These are phyloP conservation scores for Lophochroa leadbeateri DNA, from an alignment of 2,113 vertebrate species.

Conservation along the genomic window DNA sequence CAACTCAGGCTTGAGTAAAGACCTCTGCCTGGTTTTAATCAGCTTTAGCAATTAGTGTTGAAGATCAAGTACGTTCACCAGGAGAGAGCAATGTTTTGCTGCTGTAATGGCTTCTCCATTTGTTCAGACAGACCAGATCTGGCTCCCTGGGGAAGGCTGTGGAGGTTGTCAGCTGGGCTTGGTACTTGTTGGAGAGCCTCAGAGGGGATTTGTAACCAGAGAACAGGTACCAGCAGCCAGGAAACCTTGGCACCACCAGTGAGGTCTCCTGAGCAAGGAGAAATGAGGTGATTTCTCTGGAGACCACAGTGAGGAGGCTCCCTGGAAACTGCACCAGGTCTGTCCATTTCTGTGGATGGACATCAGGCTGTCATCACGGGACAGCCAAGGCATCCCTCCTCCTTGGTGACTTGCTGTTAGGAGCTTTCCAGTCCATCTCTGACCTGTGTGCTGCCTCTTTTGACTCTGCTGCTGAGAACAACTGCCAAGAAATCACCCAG, in stretches of 20 bases:
- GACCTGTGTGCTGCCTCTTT: slow-evolving; percentile 71
- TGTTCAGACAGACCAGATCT: neutral
- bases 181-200: neutral
- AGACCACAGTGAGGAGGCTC: neutral
- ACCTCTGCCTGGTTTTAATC: neutral
- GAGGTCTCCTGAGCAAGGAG: neutral
- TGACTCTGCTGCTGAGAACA: slow-evolving; percentile 69
- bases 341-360: neutral
- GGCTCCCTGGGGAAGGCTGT: neutral
- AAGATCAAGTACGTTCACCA: neutral
- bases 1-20: neutral
- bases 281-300: neutral
- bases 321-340: neutral
- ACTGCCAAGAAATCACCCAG: slow-evolving; percentile 61
- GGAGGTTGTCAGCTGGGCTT: neutral
- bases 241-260: neutral
- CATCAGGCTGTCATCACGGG: neutral
- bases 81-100: neutral
- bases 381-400: neutral
- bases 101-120: neutral
- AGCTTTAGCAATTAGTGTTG: neutral
- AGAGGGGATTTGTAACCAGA: neutral
- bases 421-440: slow-evolving; percentile 67
- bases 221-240: neutral
- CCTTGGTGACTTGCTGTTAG: slow-evolving; percentile 5